Percentiles rank a stretch among this genome's conserved stretches.
Conservation (phyloP, 2,113 vertebrate species). For the Trichomycterus rosablanca region DNA sequence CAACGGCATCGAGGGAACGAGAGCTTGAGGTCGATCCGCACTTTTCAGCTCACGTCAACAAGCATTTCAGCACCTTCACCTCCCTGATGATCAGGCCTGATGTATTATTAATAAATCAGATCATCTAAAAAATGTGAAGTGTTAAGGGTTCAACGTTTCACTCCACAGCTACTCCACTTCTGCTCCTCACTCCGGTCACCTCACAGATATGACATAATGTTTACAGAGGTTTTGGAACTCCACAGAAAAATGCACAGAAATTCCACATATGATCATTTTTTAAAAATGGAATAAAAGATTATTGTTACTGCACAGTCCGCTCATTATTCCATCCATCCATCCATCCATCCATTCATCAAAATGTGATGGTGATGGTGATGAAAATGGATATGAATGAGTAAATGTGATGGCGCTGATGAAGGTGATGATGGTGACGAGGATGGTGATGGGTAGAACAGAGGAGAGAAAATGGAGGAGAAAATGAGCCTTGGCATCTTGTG, state of each 20-base stretch:
- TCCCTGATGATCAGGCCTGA: constrained; percentile 1
- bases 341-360: too few species aligned
- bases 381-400: too few species aligned
- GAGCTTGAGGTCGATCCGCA: constrained; percentile 11
- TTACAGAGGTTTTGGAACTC: constrained; percentile 20
- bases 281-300: too few species aligned
- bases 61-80: constrained; percentile 37
- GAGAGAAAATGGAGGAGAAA: too few species aligned
- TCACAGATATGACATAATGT: constrained; percentile 12
- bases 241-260: too few species aligned
- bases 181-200: constrained; percentile 17
- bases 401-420: too few species aligned
- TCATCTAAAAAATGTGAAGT: constrained; percentile 38
- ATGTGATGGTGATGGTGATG: too few species aligned
- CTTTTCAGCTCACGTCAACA: constrained; percentile 31
- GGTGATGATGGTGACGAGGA: too few species aligned
- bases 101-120: constrained; percentile 43
- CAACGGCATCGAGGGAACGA: constrained; percentile 18
- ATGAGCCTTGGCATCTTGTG: constrained; percentile 30
- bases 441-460: too few species aligned
- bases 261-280: too few species aligned
- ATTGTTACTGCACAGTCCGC: too few species aligned
- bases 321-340: too few species aligned
- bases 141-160: constrained; percentile 25
- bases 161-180: constrained; percentile 27